A percentile compares a stretch with the other conserved stretches of the same genome.
phyloP scores from a whole-genome alignment of 2,797 vertebrate species.

The Sebastiscus albofasciatus region DNA sequence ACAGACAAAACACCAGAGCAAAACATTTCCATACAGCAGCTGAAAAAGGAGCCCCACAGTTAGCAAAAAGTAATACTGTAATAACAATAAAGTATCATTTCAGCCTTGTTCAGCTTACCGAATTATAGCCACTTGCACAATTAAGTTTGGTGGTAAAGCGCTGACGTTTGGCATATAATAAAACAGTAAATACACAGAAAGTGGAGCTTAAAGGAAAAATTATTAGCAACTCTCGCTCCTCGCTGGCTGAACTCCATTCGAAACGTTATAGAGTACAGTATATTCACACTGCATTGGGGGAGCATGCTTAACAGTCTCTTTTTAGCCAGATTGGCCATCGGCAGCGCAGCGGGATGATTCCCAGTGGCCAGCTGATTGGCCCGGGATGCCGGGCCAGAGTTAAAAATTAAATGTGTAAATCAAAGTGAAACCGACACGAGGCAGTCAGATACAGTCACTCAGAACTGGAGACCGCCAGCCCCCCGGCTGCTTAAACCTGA shows the following conservation, averaged over 20 bases:
- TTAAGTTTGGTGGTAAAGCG: constrained; percentile 37
- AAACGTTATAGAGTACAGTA: not conserved
- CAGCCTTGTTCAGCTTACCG: constrained; percentile 38
- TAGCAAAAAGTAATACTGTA: constrained; percentile 40
- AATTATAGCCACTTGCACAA: constrained; percentile 47
- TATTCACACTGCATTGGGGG: not conserved
- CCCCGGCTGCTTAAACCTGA: too few relatives aligned
- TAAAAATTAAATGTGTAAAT: too few relatives aligned
- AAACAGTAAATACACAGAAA: constrained; percentile 33
- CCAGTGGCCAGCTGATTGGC: too few relatives aligned
- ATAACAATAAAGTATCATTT: constrained; percentile 47
- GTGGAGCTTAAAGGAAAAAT: constrained; percentile 19
- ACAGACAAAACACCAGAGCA: constrained; percentile 58
- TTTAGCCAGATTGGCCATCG: not conserved
- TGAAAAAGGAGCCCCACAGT: constrained; percentile 34
- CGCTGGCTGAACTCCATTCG: constrained; percentile 4
- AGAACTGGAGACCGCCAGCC: too few relatives aligned
- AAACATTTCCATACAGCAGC: constrained; percentile 47
- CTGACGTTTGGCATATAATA: constrained; percentile 21
- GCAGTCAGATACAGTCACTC: too few relatives aligned
- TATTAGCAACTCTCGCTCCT: constrained; percentile 6
- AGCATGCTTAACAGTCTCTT: not conserved
- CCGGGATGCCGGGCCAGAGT: not conserved
- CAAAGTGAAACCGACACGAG: too few relatives aligned
- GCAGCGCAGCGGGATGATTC: not conserved